Conservation (phyloP, 2,113 vertebrate species). For the Agapornis roseicollis region DNA sequence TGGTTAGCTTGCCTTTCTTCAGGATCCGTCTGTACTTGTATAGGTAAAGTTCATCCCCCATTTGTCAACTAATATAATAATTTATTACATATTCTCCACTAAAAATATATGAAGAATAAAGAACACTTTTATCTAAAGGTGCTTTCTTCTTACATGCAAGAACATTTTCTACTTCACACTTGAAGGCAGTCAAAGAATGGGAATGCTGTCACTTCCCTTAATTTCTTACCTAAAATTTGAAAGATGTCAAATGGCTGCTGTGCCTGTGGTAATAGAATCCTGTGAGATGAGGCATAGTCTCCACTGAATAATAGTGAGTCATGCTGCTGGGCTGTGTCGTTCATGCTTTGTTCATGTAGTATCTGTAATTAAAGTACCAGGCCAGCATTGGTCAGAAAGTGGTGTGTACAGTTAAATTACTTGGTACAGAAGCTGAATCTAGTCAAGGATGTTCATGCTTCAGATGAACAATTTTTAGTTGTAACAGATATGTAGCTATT, state of each 20-base stretch:
- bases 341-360: not conserved
- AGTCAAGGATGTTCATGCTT: not conserved
- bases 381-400: not conserved
- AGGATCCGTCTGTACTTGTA: not conserved
- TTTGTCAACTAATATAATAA: conserved; percentile 76
- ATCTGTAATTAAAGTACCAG: not conserved
- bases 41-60: conserved; percentile 28
- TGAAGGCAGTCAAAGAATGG: not conserved
- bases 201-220: not conserved
- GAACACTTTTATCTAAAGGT: not conserved
- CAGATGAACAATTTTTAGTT: not conserved
- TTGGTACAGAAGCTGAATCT: not conserved
- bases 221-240: not conserved
- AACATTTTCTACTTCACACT: not conserved
- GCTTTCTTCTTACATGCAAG: not conserved
- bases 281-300: not conserved
- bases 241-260: too few species aligned
- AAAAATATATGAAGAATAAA: not conserved
- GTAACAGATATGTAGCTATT: not conserved
- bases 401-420: not conserved
- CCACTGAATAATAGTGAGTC: not conserved
- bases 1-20: conserved; percentile 45
- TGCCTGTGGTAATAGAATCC: not conserved
- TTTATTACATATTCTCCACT: conserved; percentile 70
- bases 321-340: not conserved